Evolutionary conservation across 2,113 vertebrate species (phyloP).

Genomic region (Lophura nycthemera): DNA sequence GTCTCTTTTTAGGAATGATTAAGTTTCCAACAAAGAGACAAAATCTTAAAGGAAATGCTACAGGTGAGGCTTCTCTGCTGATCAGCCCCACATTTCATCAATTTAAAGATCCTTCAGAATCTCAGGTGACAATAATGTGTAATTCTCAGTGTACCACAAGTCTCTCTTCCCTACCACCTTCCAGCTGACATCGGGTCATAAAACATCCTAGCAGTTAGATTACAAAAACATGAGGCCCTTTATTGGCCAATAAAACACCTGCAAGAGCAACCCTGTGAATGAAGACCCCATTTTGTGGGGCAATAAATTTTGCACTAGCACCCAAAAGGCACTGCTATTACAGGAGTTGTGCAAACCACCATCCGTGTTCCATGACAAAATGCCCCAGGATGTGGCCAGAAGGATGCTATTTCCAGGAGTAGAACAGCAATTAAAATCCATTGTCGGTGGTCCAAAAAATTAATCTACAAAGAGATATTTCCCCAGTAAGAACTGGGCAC

Average conservation of each 20-base stretch:
- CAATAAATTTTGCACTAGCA: slow-evolving; percentile 27
- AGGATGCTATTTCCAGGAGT: background rate
- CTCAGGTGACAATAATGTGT: slow-evolving; percentile 2
- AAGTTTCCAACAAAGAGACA: background rate
- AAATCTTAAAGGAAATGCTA: background rate
- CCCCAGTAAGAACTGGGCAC: background rate
- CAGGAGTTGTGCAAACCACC: slow-evolving; percentile 21
- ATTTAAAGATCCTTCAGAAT: slow-evolving; percentile 19
- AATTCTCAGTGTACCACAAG: background rate
- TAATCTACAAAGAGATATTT: background rate
- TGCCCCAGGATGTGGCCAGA: background rate
- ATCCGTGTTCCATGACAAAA: background rate
- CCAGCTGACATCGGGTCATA: slow-evolving; percentile 31
- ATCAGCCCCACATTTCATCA: background rate
- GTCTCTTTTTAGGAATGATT: slow-evolving; percentile 14
- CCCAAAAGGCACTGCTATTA: slow-evolving; percentile 13
- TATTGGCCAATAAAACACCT: slow-evolving; percentile 55
- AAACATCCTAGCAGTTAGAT: slow-evolving; percentile 40
- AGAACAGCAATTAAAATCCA: background rate
- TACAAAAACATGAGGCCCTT: slow-evolving; percentile 57
- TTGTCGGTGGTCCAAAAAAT: background rate
- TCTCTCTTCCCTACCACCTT: background rate
- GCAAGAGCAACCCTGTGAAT: background rate
- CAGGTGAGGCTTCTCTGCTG: background rate
- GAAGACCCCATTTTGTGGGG: slow-evolving; percentile 39